A percentile compares a stretch with the other conserved stretches of the same genome.
These are phyloP conservation scores for Tenthredo scrophulariae DNA, from an alignment of 2,888 invertebrate genomes.

Conservation along the genomic window DNA sequence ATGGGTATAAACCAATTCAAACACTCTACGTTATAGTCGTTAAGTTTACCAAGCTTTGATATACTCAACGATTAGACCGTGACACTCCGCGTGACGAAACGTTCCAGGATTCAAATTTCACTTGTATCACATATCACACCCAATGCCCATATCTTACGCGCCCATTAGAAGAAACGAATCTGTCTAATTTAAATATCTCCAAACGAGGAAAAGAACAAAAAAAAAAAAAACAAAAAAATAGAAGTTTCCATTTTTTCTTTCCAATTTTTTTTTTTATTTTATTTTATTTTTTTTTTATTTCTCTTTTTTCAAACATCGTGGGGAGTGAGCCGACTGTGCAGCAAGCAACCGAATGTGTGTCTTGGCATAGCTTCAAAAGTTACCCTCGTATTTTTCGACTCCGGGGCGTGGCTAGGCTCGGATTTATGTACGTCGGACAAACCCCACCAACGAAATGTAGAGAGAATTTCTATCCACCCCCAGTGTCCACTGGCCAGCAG, in stretches of 20 bases:
- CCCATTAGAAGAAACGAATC: slow-evolving; percentile 30
- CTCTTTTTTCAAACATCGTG: neutral
- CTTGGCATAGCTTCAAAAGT: slow-evolving; percentile 53
- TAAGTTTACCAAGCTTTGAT: slow-evolving; percentile 49
- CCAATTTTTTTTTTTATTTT: neutral
- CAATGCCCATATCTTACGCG: slow-evolving; percentile 20
- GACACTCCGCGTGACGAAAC: slow-evolving; percentile 27
- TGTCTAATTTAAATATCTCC: neutral
- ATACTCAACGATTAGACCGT: slow-evolving; percentile 41
- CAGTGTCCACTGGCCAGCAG: neutral
- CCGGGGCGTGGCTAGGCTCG: slow-evolving; percentile 50
- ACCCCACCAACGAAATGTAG: slow-evolving; percentile 19
- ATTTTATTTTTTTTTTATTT: neutral
- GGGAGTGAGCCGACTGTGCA: slow-evolving; percentile 38
- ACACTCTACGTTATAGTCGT: slow-evolving; percentile 35
- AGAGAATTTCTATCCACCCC: slow-evolving; percentile 21
- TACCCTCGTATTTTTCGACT: slow-evolving; percentile 54
- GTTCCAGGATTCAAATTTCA: slow-evolving; percentile 46
- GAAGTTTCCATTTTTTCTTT: neutral
- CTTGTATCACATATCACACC: slow-evolving; percentile 16
- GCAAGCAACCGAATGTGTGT: slow-evolving; percentile 27
- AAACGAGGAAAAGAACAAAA: neutral
- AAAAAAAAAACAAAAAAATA: neutral
- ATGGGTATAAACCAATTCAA: slow-evolving; percentile 46
- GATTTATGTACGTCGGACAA: slow-evolving; percentile 54